Evolutionary conservation across 1,140 invertebrate genomes (phyloP).

Genomic region (Drosophila nannoptera): DNA sequence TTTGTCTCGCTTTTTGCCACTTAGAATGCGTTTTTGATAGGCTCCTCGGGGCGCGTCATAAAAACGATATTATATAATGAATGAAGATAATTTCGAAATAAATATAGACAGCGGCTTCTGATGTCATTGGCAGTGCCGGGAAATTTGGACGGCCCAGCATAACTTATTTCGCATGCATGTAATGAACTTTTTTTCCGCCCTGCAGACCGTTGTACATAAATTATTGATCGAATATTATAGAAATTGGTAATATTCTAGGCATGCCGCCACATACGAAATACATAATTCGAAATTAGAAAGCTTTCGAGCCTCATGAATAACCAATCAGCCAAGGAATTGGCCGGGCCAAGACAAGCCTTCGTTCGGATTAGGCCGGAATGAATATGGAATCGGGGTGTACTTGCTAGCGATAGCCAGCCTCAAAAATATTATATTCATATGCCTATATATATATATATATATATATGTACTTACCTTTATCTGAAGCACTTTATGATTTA

Average conservation of each 20-base stretch:
- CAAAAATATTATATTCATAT: too few species aligned
- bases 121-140: conserved; percentile 14
- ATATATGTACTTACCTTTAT: conserved; percentile 34
- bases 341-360: too few species aligned
- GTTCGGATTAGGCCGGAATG: too few species aligned
- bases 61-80: too few species aligned
- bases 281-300: conserved; percentile 47
- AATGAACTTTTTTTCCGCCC: conserved; percentile 30
- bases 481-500: conserved; percentile 33
- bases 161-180: conserved; percentile 36
- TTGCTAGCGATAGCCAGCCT: too few species aligned
- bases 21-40: too few species aligned
- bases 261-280: conserved; percentile 20
- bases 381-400: too few species aligned
- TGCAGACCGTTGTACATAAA: conserved; percentile 34
- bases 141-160: conserved; percentile 16
- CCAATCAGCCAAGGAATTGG: conserved; percentile 3
- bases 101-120: neutral
- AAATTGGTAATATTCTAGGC: conserved; percentile 27
- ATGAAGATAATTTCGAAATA: neutral
- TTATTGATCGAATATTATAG: conserved; percentile 18
- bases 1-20: too few species aligned
- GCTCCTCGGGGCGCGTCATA: too few species aligned
- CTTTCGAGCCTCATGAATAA: conserved; percentile 19
- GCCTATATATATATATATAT: neutral